phyloP scores from a whole-genome alignment of 2,113 vertebrate species.

The Heterotis niloticus region DNA sequence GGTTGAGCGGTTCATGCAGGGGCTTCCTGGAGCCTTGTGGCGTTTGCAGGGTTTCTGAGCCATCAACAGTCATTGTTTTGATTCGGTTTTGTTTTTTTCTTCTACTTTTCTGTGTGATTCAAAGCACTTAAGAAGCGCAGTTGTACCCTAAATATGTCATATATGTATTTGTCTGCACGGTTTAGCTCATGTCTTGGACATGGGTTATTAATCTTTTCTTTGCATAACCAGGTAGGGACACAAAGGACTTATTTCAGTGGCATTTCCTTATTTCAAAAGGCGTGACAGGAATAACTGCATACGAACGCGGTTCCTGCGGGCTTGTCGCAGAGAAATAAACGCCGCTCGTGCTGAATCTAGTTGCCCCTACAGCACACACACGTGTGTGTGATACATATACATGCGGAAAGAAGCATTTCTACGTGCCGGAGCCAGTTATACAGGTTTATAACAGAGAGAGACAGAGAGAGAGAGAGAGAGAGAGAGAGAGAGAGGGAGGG shows the following conservation, averaged over 20 bases:
- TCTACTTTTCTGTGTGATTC: too few species aligned
- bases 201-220: too few species aligned
- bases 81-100: not conserved
- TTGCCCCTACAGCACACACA: conserved; percentile 68
- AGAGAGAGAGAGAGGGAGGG: not conserved
- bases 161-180: too few species aligned
- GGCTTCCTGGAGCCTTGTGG: not conserved
- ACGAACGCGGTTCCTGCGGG: not conserved
- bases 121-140: not conserved
- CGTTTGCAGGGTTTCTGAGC: not conserved
- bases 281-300: too few species aligned
- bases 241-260: not conserved
- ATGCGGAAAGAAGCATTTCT: not conserved
- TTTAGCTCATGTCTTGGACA: too few species aligned
- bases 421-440: not conserved
- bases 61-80: not conserved
- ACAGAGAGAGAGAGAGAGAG: conserved; percentile 23
- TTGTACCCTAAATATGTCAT: not conserved
- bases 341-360: conserved; percentile 63
- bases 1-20: not conserved
- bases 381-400: conserved; percentile 24
- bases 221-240: too few species aligned
- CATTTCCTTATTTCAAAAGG: not conserved
- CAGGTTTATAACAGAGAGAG: not conserved
- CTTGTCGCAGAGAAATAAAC: not conserved